Evolutionary conservation across 2,113 vertebrate genomes (phyloP).

Genomic region (Ia io): DNA sequence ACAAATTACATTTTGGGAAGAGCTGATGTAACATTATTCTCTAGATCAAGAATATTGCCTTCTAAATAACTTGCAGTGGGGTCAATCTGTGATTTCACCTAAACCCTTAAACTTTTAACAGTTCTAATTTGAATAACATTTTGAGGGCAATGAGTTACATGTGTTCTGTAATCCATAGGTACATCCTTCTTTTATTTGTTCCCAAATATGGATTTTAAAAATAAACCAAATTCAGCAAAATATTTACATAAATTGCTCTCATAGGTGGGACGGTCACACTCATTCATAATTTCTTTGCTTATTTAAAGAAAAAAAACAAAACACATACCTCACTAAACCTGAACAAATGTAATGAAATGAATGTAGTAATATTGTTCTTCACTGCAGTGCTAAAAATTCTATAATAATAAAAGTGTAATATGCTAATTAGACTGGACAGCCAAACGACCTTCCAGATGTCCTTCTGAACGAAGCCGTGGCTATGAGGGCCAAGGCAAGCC

Average conservation of each 20-base stretch:
- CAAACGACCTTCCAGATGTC: too few relatives aligned
- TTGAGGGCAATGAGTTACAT: neutral
- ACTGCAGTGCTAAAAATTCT: neutral
- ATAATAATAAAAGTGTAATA: too few relatives aligned
- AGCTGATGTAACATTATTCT: constrained; percentile 9
- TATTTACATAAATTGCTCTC: neutral
- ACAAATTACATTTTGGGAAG: neutral
- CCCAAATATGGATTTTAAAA: neutral
- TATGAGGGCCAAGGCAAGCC: too few relatives aligned
- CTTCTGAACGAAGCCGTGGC: too few relatives aligned
- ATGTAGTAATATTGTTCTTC: neutral
- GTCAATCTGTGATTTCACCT: neutral
- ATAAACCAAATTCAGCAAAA: neutral
- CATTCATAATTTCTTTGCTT: neutral
- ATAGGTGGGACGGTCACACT: neutral
- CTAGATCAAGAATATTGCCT: neutral
- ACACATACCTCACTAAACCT: neutral
- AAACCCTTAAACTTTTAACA: neutral
- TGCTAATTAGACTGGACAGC: too few relatives aligned
- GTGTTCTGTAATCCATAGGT: neutral
- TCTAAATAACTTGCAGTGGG: neutral
- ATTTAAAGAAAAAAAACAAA: neutral
- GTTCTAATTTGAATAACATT: neutral
- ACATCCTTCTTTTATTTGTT: neutral
- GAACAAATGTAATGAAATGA: neutral